These are phyloP conservation scores for Megaptera novaeangliae DNA, from an alignment of 2,113 vertebrate species.

Conservation along the genomic window DNA sequence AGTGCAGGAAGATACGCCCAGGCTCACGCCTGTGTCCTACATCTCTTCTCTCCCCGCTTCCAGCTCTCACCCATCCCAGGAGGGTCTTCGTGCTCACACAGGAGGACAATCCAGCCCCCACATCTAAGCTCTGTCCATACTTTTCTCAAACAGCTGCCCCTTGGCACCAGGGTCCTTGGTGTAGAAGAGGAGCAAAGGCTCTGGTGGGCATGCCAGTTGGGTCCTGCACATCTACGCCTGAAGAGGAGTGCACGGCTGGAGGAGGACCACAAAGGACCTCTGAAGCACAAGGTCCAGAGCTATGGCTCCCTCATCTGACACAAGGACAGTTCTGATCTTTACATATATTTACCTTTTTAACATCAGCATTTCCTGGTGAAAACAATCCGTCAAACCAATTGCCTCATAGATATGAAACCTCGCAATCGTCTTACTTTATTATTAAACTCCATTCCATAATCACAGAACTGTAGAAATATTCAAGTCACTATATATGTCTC, in stretches of 20 bases:
- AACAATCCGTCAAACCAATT: background rate
- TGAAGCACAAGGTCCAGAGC: background rate
- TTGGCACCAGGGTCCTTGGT: background rate
- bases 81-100: background rate
- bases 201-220: background rate
- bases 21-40: background rate
- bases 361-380: background rate
- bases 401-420: background rate
- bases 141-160: background rate
- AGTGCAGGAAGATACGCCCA: background rate
- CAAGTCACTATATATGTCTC: background rate
- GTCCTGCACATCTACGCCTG: background rate
- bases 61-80: background rate
- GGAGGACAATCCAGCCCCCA: background rate
- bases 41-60: background rate
- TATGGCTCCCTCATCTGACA: background rate
- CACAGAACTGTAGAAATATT: background rate
- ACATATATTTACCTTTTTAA: background rate
- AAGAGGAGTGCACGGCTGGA: background rate
- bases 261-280: background rate
- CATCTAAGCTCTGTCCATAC: background rate
- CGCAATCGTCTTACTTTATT: background rate
- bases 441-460: background rate
- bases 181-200: background rate
- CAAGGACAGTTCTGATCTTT: background rate